Conservation (phyloP, 2,113 vertebrate species). For the Diphyllodes magnificus region DNA sequence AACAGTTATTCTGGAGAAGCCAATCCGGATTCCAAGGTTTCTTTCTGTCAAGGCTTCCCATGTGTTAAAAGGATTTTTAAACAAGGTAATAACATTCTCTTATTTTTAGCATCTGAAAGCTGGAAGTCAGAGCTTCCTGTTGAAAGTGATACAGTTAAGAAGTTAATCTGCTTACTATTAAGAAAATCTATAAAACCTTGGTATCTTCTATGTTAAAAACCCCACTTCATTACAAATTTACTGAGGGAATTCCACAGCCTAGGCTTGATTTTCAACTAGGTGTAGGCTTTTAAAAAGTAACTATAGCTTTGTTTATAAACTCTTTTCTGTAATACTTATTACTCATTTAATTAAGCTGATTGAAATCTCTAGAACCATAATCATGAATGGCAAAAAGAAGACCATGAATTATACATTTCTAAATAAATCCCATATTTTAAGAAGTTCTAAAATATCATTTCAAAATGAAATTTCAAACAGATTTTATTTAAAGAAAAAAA, state of each 20-base stretch:
- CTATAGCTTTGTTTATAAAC: background rate
- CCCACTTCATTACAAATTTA: background rate
- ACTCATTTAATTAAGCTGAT: background rate
- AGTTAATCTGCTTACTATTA: slow-evolving; percentile 33
- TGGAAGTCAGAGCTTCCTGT: slow-evolving; percentile 41
- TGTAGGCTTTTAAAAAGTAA: background rate
- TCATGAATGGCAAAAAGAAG: background rate
- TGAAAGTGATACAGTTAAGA: slow-evolving; percentile 42
- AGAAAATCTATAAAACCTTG: slow-evolving; percentile 17
- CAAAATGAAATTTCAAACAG: background rate
- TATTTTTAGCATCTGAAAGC: slow-evolving; percentile 49
- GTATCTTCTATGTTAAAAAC: background rate
- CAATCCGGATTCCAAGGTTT: slow-evolving; percentile 96
- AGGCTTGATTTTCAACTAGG: background rate
- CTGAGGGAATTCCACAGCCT: background rate
- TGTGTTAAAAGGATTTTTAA: slow-evolving; percentile 97
- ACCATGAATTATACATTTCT: background rate
- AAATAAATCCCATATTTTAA: background rate
- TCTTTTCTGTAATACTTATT: background rate
- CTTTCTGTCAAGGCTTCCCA: slow-evolving; percentile 98
- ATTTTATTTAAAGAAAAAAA: background rate
- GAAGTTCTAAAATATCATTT: background rate
- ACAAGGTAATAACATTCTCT: slow-evolving; percentile 83
- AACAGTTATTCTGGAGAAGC: slow-evolving; percentile 97
- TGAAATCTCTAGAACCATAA: background rate